Conservation (phyloP, 2,113 vertebrate species). For the Corvus hawaiiensis region DNA sequence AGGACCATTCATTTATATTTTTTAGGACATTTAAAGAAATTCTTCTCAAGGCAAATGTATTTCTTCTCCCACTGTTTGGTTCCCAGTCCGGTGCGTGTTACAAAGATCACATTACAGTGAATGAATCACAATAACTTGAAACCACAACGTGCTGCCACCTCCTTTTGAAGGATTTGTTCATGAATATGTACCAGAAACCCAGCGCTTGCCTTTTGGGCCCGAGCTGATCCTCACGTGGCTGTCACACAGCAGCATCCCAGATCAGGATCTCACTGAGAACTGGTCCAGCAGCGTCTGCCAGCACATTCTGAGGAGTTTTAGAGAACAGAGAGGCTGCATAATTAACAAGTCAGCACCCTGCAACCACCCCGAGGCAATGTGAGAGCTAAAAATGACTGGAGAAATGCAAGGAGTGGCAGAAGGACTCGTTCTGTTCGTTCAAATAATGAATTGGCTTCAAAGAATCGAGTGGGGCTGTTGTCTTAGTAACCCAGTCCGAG, state of each 20-base stretch:
- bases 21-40: neutral
- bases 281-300: neutral
- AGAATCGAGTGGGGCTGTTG: conserved; percentile 2
- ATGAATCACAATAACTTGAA: neutral
- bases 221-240: neutral
- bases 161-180: neutral
- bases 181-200: neutral
- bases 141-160: neutral
- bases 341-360: neutral
- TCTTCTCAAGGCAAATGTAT: neutral
- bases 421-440: conserved; percentile 53
- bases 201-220: neutral
- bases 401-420: neutral
- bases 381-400: neutral
- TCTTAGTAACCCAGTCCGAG: conserved; percentile 12
- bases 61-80: neutral
- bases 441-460: conserved; percentile 24
- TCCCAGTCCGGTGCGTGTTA: neutral
- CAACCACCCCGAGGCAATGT: neutral
- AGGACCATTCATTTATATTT: neutral
- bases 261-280: neutral
- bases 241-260: neutral
- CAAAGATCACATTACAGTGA: neutral
- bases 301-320: neutral
- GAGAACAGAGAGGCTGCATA: neutral